Conservation (phyloP, 2,797 vertebrate genomes). For the Pygocentrus nattereri region DNA sequence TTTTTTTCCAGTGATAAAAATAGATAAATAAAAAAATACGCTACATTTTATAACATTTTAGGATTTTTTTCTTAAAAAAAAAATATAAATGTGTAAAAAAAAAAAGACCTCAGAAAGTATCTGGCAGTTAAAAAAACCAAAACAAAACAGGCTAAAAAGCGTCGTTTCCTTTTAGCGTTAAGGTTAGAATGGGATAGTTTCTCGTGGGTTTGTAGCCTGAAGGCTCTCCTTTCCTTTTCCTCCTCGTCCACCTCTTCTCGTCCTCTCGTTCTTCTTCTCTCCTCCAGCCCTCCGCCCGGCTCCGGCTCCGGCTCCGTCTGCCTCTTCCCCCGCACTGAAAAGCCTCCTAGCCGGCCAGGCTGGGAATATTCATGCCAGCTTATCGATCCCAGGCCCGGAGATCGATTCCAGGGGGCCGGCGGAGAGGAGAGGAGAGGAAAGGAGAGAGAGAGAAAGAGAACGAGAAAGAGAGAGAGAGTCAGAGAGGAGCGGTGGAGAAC, state of each 20-base stretch:
- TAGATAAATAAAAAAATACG: not conserved
- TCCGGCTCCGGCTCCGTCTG: conserved; percentile 78
- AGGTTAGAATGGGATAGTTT: not conserved
- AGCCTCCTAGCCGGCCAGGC: conserved; percentile 75
- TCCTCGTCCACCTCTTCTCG: not conserved
- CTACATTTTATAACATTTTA: not conserved
- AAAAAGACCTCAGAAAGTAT: no score
- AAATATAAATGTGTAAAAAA: no score
- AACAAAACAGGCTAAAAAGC: no score
- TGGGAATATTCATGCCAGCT: conserved; percentile 92
- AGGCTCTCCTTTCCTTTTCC: not conserved
- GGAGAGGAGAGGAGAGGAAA: conserved; percentile 81
- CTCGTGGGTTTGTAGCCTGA: not conserved
- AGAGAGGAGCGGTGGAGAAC: not conserved
- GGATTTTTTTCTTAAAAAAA: no score
- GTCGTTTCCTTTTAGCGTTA: not conserved
- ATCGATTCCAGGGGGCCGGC: conserved; percentile 92
- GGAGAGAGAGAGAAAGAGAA: conserved; percentile 63
- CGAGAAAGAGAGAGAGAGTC: conserved; percentile 18
- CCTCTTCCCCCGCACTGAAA: conserved; percentile 83
- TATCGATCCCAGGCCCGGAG: conserved; percentile 90
- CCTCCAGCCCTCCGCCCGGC: conserved; percentile 64
- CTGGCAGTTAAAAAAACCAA: no score
- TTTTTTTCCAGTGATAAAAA: not conserved
- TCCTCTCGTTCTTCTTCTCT: not conserved